Evolutionary conservation across 1,140 invertebrate species (phyloP).

Genomic region (Bombus superbus): DNA sequence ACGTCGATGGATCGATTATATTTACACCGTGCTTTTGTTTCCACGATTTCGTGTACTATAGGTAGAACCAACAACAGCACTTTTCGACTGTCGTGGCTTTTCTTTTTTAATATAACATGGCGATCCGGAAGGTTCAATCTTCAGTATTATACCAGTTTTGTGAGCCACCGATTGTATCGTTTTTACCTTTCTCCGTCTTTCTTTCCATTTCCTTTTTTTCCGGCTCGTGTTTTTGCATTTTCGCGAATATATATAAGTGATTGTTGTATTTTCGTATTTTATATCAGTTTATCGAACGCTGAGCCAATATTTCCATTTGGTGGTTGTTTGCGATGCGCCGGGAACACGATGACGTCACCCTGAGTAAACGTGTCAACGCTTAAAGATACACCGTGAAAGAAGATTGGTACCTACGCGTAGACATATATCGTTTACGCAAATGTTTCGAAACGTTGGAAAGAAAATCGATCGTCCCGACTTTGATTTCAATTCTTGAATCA

Average conservation of each 20-base stretch:
- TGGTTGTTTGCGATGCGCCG: conserved; percentile 11
- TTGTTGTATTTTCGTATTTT: neutral
- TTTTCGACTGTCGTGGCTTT: neutral
- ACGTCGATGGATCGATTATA: neutral
- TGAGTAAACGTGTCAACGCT: neutral
- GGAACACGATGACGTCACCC: neutral
- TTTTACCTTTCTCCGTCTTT: neutral
- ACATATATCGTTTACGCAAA: conserved; percentile 11
- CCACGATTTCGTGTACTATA: neutral
- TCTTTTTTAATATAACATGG: neutral
- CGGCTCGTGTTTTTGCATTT: neutral
- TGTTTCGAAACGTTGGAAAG: neutral
- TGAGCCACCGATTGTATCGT: neutral
- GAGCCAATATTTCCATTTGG: conserved; percentile 10
- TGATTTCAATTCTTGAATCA: neutral
- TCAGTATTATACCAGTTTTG: neutral
- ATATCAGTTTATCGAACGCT: neutral
- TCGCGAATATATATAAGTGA: neutral
- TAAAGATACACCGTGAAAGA: conserved; percentile 1
- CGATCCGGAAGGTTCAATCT: conserved; percentile 20
- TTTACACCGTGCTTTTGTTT: conserved; percentile 18
- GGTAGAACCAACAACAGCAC: neutral
- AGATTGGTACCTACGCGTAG: conserved; percentile 3
- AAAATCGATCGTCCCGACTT: neutral
- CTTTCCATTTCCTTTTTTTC: neutral